phyloP scores from a whole-genome alignment of 2,888 invertebrate species.

The Brachyopa scutellaris region DNA sequence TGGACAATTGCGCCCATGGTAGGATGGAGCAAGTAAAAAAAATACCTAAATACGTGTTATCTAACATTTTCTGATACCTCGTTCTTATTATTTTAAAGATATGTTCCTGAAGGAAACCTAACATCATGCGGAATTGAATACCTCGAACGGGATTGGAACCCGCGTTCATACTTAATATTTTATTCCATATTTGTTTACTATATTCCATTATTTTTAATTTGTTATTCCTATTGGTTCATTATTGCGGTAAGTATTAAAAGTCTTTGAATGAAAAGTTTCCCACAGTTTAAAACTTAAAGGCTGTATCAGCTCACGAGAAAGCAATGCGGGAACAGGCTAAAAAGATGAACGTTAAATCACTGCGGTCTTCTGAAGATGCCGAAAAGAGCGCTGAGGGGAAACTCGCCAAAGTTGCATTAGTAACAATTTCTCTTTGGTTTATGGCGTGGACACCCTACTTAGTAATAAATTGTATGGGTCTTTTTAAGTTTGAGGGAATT shows the following conservation, averaged over 20 bases:
- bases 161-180: constrained; percentile 90
- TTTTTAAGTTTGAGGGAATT: constrained; percentile 88
- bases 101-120: constrained; percentile 96
- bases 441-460: constrained; percentile 96
- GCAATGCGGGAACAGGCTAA: constrained; percentile 95
- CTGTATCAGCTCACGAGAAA: constrained; percentile 92
- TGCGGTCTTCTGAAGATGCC: constrained; percentile 89
- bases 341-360: constrained; percentile 95
- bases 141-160: constrained; percentile 88
- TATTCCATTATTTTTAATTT: constrained; percentile 89
- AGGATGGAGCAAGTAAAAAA: constrained; percentile 83
- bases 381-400: constrained; percentile 93
- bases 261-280: not conserved
- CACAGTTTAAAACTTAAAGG: constrained; percentile 82
- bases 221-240: constrained; percentile 94
- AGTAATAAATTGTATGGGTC: constrained; percentile 90
- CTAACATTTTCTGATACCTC: no score
- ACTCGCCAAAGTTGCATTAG: constrained; percentile 94
- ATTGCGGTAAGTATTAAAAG: constrained; percentile 85
- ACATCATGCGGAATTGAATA: constrained; percentile 96
- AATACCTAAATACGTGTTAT: no score
- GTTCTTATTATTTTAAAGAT: no score
- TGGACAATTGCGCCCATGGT: constrained; percentile 84
- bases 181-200: constrained; percentile 92
- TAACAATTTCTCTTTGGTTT: constrained; percentile 95